A percentile compares a stretch with the other conserved stretches of the same genome.
Evolutionary conservation across 1,140 invertebrate species (phyloP).

Genomic region (Caligus rogercresseyi): DNA sequence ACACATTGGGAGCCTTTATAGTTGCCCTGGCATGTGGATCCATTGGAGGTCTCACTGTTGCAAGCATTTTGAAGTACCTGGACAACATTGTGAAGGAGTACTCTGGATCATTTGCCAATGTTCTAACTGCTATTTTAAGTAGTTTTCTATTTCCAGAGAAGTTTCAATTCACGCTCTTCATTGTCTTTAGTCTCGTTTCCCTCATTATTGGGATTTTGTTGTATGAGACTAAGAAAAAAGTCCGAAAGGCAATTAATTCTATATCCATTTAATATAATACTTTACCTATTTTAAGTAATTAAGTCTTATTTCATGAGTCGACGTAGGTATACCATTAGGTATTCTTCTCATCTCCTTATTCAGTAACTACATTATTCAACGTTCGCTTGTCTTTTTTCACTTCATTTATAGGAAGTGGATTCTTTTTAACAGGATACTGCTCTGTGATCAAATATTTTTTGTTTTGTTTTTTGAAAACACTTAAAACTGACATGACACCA

Average conservation of each 20-base stretch:
- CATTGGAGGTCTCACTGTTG: constrained; percentile 12
- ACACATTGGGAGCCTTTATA: neutral
- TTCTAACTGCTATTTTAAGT: constrained; percentile 12
- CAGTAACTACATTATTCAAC: no score
- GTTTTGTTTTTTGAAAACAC: no score
- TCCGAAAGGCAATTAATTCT: neutral
- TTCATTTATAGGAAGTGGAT: no score
- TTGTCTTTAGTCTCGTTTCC: neutral
- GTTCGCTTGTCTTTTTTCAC: no score
- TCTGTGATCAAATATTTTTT: no score
- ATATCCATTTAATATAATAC: neutral
- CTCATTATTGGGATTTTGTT: constrained; percentile 13
- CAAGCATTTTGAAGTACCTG: constrained; percentile 14
- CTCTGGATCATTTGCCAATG: constrained; percentile 9
- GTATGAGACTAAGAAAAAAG: constrained; percentile 13
- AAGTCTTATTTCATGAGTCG: no score
- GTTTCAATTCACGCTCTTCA: constrained; percentile 18
- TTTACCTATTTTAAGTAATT: no score
- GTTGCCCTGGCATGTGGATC: constrained; percentile 4
- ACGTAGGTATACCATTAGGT: no score
- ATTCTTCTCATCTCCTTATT: no score
- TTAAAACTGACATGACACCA: no score
- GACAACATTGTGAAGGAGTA: constrained; percentile 20
- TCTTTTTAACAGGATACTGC: no score
- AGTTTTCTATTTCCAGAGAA: constrained; percentile 17